Evolutionary conservation across 2,888 invertebrate species (phyloP).

Genomic region (Lasius fuliginosus): DNA sequence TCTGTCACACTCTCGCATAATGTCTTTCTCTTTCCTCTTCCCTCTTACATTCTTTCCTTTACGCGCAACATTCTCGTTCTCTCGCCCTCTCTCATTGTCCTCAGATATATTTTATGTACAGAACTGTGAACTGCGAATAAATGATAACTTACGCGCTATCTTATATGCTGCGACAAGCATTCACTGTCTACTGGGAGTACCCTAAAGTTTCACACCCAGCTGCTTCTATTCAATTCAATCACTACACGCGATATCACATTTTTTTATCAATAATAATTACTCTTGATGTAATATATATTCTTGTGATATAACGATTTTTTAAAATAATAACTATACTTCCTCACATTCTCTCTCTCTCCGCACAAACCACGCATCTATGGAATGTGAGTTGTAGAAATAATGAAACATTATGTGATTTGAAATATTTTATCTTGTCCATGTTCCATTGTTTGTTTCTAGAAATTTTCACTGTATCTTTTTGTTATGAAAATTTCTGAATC

Average conservation of each 20-base stretch:
- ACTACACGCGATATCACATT: neutral
- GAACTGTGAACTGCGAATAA: constrained; percentile 74
- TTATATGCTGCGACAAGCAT: constrained; percentile 65
- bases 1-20: neutral
- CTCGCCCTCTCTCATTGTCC: constrained; percentile 24
- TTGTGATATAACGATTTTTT: neutral
- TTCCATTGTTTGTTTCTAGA: neutral
- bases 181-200: constrained; percentile 61
- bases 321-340: neutral
- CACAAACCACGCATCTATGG: constrained; percentile 18
- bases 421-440: neutral
- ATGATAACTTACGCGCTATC: constrained; percentile 72
- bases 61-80: constrained; percentile 36
- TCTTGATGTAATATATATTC: neutral
- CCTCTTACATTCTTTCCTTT: constrained; percentile 34
- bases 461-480: neutral
- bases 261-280: constrained; percentile 8
- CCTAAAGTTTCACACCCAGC: neutral
- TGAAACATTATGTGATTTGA: neutral
- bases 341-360: too few species aligned
- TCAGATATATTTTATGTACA: constrained; percentile 71
- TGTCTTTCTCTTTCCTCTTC: neutral
- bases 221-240: constrained; percentile 20
- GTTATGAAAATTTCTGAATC: neutral
- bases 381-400: constrained; percentile 11